phyloP scores from a whole-genome alignment of 2,888 invertebrate species.

The Clepsis dumicolana region DNA sequence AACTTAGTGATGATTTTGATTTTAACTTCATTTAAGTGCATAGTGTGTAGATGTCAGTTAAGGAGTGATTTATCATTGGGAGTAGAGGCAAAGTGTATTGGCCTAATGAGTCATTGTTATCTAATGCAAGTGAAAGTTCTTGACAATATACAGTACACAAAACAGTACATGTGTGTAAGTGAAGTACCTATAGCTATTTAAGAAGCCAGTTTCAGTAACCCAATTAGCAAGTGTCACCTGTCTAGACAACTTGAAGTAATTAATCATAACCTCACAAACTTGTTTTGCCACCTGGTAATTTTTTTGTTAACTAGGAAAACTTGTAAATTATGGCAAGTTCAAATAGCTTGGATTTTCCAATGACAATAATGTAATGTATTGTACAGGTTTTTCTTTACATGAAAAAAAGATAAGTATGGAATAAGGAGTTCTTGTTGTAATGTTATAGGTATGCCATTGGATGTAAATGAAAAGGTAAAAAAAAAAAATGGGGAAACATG shows the following conservation, averaged over 20 bases:
- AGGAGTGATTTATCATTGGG: slow-evolving; percentile 11
- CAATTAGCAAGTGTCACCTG: slow-evolving; percentile 37
- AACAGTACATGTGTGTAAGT: slow-evolving; percentile 7
- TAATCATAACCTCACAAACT: slow-evolving; percentile 37
- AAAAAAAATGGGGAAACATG: background rate
- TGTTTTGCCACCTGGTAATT: slow-evolving; percentile 17
- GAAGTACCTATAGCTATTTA: slow-evolving; percentile 10
- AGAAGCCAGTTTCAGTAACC: slow-evolving; percentile 35
- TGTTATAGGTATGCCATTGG: background rate
- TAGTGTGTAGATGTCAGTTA: background rate
- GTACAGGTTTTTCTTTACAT: background rate
- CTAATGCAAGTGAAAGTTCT: slow-evolving; percentile 32
- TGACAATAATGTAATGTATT: background rate
- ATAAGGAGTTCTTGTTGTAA: background rate
- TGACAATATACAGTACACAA: slow-evolving; percentile 17
- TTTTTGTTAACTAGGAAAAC: slow-evolving; percentile 17
- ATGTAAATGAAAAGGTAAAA: background rate
- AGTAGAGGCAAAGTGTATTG: slow-evolving; percentile 12
- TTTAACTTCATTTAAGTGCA: background rate
- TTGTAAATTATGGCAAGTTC: background rate
- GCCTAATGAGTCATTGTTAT: slow-evolving; percentile 35
- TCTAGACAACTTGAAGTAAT: slow-evolving; percentile 27
- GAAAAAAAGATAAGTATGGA: background rate
- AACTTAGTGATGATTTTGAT: background rate
- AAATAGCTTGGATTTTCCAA: background rate